A percentile compares a stretch with the other conserved stretches of the same genome.
phyloP scores from a whole-genome alignment of 2,113 vertebrate species.

The Labeo rohita region DNA sequence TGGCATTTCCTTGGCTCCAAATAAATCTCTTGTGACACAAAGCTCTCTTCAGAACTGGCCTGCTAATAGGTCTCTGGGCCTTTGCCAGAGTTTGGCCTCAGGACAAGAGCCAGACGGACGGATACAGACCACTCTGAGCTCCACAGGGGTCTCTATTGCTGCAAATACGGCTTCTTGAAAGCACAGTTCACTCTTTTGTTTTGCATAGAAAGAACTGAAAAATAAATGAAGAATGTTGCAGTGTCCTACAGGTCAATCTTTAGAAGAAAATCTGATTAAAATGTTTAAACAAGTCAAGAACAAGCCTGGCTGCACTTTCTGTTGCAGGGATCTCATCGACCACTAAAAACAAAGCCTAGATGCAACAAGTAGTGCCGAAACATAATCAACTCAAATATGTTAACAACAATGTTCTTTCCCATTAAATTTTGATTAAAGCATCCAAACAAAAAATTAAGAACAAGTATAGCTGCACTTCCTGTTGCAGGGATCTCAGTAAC shows the following conservation, averaged over 20 bases:
- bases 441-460: background rate
- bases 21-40: conserved; percentile 10
- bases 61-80: conserved; percentile 42
- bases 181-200: conserved; percentile 1
- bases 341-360: background rate
- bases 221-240: background rate
- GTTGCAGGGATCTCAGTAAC: background rate
- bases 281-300: background rate
- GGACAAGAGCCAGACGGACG: conserved; percentile 9
- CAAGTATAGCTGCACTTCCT: too few relatives aligned
- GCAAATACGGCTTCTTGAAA: background rate
- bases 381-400: background rate
- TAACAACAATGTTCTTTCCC: too few relatives aligned
- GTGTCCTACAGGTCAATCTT: background rate
- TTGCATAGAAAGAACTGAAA: background rate
- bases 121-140: background rate
- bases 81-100: conserved; percentile 31
- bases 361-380: background rate
- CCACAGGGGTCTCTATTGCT: background rate
- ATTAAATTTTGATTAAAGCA: background rate
- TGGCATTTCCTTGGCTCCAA: conserved; percentile 26
- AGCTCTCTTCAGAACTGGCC: conserved; percentile 32
- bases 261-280: background rate
- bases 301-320: background rate
- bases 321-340: background rate